Evolutionary conservation across 2,888 invertebrate genomes (phyloP).

Genomic region (Zaprionus obscuricornis): DNA sequence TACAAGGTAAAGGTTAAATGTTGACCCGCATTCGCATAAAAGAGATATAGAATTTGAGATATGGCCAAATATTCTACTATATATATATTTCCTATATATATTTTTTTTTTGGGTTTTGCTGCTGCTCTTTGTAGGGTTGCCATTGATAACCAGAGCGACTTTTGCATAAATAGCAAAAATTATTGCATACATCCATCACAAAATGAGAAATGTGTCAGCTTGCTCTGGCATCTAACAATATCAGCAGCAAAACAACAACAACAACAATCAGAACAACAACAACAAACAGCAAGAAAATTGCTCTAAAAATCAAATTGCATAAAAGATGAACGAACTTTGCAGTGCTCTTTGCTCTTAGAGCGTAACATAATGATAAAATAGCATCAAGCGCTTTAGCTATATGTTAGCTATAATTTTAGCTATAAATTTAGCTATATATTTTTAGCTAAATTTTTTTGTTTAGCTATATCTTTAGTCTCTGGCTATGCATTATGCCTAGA

Average conservation of each 20-base stretch:
- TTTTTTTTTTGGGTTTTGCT: conserved; percentile 1
- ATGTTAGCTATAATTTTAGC: too few relatives aligned
- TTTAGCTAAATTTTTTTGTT: too few relatives aligned
- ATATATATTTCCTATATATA: not conserved
- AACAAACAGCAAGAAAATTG: conserved; percentile 9
- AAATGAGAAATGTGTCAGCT: conserved; percentile 71
- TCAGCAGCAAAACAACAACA: conserved; percentile 13
- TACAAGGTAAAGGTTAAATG: conserved; percentile 75
- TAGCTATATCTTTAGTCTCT: too few relatives aligned
- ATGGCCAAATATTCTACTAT: conserved; percentile 1
- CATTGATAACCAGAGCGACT: conserved; percentile 62
- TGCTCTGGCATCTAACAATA: conserved; percentile 33
- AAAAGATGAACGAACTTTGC: too few relatives aligned
- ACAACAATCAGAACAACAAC: conserved; percentile 4
- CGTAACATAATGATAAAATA: too few relatives aligned
- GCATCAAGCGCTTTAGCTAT: too few relatives aligned
- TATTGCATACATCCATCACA: conserved; percentile 77
- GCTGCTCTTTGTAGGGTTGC: conserved; percentile 1
- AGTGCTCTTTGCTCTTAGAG: too few relatives aligned
- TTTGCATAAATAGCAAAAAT: conserved; percentile 78
- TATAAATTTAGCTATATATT: too few relatives aligned
- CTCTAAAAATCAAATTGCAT: conserved; percentile 21
- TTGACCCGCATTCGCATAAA: conserved; percentile 67
- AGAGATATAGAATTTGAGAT: conserved; percentile 39
- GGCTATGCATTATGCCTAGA: too few relatives aligned